These are phyloP conservation scores for Hemitrygon akajei DNA, from an alignment of 2,797 vertebrate genomes.

Conservation along the genomic window DNA sequence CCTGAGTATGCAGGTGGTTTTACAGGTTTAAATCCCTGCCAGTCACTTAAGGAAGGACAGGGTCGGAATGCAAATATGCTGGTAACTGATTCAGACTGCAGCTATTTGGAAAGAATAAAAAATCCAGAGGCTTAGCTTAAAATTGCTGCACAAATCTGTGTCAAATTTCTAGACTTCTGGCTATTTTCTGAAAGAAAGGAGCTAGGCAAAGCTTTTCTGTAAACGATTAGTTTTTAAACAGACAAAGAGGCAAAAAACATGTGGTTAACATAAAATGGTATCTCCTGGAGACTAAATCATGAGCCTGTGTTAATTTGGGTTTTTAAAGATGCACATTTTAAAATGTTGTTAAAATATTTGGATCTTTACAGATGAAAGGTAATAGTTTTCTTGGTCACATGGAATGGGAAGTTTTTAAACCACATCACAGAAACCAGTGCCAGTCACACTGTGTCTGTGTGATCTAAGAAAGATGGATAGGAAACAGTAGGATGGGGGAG, in stretches of 20 bases:
- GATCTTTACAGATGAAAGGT: not conserved
- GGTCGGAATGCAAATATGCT: not conserved
- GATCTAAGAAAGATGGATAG: not conserved
- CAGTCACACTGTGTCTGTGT: not conserved
- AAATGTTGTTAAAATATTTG: not conserved
- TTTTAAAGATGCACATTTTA: not conserved
- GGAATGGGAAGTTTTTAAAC: not conserved
- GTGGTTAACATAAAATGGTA: not conserved
- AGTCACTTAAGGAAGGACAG: not conserved
- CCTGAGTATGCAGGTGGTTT: not conserved
- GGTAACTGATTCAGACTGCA: not conserved
- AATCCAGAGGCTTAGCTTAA: not conserved
- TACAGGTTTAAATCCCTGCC: conserved; percentile 6
- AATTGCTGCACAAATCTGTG: not conserved
- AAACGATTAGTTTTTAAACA: not conserved
- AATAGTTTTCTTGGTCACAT: not conserved
- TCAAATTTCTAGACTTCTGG: not conserved
- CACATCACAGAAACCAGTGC: not conserved
- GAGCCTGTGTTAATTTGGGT: not conserved
- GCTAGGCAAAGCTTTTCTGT: not conserved
- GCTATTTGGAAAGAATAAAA: not conserved
- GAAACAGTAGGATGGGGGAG: not conserved
- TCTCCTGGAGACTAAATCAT: not conserved
- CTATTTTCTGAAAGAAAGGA: not conserved
- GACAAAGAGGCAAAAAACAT: not conserved